Conservation (phyloP, 1,140 invertebrate species). For the Diorhabda elongata region DNA sequence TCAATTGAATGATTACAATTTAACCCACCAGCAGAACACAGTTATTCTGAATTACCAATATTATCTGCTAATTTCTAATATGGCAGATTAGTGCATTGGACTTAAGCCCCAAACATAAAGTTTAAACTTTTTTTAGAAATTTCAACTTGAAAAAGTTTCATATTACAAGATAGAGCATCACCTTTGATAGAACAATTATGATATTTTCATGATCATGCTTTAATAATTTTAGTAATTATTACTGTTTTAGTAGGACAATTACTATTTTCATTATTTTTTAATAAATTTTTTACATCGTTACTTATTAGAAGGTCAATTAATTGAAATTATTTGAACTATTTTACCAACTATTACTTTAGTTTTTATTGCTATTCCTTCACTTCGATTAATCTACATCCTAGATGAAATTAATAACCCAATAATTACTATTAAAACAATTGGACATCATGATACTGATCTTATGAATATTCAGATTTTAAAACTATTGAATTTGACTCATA, state of each 20-base stretch:
- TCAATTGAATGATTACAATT: slow-evolving; percentile 59
- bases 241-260: slow-evolving; percentile 58
- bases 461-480: slow-evolving; percentile 30
- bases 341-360: slow-evolving; percentile 58
- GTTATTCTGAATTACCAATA: slow-evolving; percentile 54
- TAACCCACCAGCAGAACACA: slow-evolving; percentile 54
- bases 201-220: slow-evolving; percentile 58
- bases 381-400: slow-evolving; percentile 58
- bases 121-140: slow-evolving; percentile 53
- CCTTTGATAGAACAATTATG: slow-evolving; percentile 58
- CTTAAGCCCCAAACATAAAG: slow-evolving; percentile 60
- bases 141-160: slow-evolving; percentile 40
- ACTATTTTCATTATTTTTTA: slow-evolving; percentile 51
- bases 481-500: slow-evolving; percentile 60
- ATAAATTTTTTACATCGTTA: slow-evolving; percentile 51
- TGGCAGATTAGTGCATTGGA: slow-evolving; percentile 55
- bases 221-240: slow-evolving; percentile 55
- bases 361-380: slow-evolving; percentile 59
- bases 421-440: slow-evolving; percentile 53
- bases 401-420: slow-evolving; percentile 55
- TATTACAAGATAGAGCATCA: slow-evolving; percentile 41
- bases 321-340: slow-evolving; percentile 64
- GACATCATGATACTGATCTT: slow-evolving; percentile 32
- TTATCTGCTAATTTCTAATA: slow-evolving; percentile 53
- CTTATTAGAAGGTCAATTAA: slow-evolving; percentile 50